A percentile compares a stretch with the other conserved stretches of the same genome.
Conservation (phyloP, 2,113 vertebrate genomes). For the Amblyopsis rosae region DNA sequence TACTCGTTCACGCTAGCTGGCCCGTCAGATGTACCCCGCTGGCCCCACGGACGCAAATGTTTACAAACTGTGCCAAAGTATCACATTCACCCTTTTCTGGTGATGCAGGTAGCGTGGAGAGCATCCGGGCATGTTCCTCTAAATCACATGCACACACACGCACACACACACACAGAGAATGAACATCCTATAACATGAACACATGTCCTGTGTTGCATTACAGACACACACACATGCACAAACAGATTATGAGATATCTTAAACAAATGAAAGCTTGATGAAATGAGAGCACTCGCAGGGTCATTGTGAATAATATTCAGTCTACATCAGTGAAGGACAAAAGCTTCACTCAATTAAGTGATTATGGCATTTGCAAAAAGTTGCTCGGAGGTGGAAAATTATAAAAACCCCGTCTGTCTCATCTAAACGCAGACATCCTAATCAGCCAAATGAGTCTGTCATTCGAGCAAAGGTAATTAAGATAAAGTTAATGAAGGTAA, state of each 20-base stretch:
- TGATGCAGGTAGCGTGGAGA: slow-evolving; percentile 62
- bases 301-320: slow-evolving; percentile 29
- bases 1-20: slow-evolving; percentile 58
- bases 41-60: slow-evolving; percentile 62
- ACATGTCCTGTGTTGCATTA: slow-evolving; percentile 7
- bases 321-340: slow-evolving; percentile 40
- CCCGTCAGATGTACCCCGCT: slow-evolving; percentile 66
- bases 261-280: slow-evolving; percentile 10
- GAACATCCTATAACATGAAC: slow-evolving; percentile 4
- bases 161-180: slow-evolving; percentile 35
- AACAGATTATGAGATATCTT: background rate
- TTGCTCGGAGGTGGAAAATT: slow-evolving; percentile 45
- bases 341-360: background rate
- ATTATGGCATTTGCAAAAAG: slow-evolving; percentile 37
- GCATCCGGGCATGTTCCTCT: slow-evolving; percentile 54
- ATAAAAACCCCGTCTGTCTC: slow-evolving; percentile 27
- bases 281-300: slow-evolving; percentile 9
- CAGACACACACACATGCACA: background rate
- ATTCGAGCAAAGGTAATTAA: slow-evolving; percentile 60
- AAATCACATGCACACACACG: slow-evolving; percentile 30
- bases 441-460: slow-evolving; percentile 64
- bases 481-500: slow-evolving; percentile 74
- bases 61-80: slow-evolving; percentile 84
- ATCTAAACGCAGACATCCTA: slow-evolving; percentile 46
- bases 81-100: slow-evolving; percentile 74